Base-by-base conservation (phyloP, 1,140 invertebrate species). In the Caenorhabditis brenneri region DNA sequence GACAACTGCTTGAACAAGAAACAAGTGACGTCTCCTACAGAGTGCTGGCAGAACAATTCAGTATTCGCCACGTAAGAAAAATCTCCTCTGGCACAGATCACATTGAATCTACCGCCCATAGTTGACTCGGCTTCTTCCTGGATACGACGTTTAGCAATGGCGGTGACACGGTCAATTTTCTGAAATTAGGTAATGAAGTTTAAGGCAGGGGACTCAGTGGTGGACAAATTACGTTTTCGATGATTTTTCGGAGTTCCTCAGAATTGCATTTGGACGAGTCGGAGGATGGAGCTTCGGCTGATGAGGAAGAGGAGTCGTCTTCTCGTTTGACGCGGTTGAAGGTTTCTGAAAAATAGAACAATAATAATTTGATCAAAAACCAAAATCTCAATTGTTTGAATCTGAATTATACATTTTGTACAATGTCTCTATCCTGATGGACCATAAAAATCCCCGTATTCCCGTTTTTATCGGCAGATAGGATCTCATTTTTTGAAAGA, bases 51-150 rank as follows among this genome's bases (percentile, higher is more conserved):
- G 85, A 84, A 87, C 12, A 81, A 19, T 24, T 83, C 79, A 16
- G 79, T 86, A 79, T 86, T 87, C 12, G 85, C 81, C 2, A 87
- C 69, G 74, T 87, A 87, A 0, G 86, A 87, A 39, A 87, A 87
- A 55, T 87, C 86, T n/a, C 85, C 81, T 16, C 82, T 39, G 36
- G 81, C 81, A 81, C 86, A 87, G 31, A 87, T 87, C 19, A 87
- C 86, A 60, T 87, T 84, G 85, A 78, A 79, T 7, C 84, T 29
- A n/a, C 84, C 84, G 19, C 69, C 80, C 53, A 85, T 31, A 6
- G 33, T 46, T 2, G 42, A n/a, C 69, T 85, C 84, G 0, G 84
- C 84, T 78, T 81, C 84, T 15, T 65, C 48, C 55, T 85, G 84
- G 24, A 85, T 85, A 39, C 80, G 46, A 5, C 58, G 31, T 53